Conservation (phyloP, 2,888 invertebrate species). For the Caradrina clavipalpis region DNA sequence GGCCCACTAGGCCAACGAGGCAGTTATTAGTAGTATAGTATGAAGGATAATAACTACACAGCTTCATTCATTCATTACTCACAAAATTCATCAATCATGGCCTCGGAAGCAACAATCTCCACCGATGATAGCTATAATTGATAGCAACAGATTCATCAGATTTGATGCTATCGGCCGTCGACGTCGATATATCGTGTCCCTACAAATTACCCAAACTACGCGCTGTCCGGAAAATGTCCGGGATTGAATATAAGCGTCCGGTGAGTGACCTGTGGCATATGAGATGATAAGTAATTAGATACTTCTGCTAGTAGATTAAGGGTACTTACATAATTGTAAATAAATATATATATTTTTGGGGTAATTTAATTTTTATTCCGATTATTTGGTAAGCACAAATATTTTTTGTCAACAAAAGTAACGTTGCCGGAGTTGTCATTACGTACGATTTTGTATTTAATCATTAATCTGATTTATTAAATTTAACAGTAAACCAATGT, state of each 20-base stretch:
- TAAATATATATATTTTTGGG: no score
- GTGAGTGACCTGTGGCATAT: background rate
- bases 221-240: constrained; percentile 6
- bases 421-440: no score
- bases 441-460: no score
- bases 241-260: constrained; percentile 12
- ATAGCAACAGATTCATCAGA: constrained; percentile 52
- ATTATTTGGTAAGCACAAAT: no score
- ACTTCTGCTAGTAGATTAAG: background rate
- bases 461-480: no score
- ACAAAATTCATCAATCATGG: constrained; percentile 34
- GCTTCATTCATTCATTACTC: constrained; percentile 27
- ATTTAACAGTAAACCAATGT: background rate
- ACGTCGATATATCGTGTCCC: constrained; percentile 22
- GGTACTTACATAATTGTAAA: background rate
- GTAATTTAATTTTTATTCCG: no score
- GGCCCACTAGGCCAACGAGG: no score
- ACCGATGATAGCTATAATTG: constrained; percentile 53
- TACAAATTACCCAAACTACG: constrained; percentile 32
- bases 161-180: constrained; percentile 35
- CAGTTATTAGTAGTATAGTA: no score
- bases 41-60: constrained; percentile 9
- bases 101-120: constrained; percentile 46
- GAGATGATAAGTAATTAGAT: background rate
- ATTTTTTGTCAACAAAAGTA: no score